Percentiles rank a stretch among this genome's conserved stretches.
phyloP scores from a whole-genome alignment of 2,113 vertebrate genomes.

The Progne subis region DNA sequence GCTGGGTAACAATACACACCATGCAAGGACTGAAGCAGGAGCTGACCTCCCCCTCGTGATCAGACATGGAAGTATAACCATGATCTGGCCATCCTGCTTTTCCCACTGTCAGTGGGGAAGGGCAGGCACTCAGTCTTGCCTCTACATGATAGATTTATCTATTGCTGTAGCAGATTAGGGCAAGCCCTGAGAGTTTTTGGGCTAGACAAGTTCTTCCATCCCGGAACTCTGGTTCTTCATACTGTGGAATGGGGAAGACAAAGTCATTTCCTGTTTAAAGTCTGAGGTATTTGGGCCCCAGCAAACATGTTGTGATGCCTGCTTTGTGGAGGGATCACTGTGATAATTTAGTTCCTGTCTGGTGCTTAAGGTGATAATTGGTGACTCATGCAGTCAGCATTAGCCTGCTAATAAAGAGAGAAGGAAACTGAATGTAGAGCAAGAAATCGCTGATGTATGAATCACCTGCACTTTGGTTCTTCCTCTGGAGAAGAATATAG shows the following conservation, averaged over 20 bases:
- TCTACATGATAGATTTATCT: neutral
- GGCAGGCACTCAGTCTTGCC: neutral
- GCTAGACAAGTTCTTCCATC: neutral
- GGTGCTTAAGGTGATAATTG: neutral
- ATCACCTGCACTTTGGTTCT: slow-evolving; percentile 11
- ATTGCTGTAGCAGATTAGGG: neutral
- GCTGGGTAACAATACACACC: accelerated
- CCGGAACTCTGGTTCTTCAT: neutral
- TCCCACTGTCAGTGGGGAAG: neutral
- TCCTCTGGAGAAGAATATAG: neutral
- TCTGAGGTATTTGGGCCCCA: neutral
- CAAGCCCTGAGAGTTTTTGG: neutral
- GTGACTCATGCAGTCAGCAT: neutral
- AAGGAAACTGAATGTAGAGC: neutral
- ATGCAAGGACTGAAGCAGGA: neutral
- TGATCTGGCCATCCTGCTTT: neutral
- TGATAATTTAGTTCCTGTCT: neutral
- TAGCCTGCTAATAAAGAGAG: neutral
- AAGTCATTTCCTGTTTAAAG: neutral
- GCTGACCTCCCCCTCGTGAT: neutral
- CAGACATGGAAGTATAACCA: neutral
- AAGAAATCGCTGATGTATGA: neutral
- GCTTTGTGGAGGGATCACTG: neutral
- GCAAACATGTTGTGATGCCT: neutral
- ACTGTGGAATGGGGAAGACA: neutral